Conservation (phyloP, 2,113 vertebrate genomes). For the Onychostoma macrolepis region DNA sequence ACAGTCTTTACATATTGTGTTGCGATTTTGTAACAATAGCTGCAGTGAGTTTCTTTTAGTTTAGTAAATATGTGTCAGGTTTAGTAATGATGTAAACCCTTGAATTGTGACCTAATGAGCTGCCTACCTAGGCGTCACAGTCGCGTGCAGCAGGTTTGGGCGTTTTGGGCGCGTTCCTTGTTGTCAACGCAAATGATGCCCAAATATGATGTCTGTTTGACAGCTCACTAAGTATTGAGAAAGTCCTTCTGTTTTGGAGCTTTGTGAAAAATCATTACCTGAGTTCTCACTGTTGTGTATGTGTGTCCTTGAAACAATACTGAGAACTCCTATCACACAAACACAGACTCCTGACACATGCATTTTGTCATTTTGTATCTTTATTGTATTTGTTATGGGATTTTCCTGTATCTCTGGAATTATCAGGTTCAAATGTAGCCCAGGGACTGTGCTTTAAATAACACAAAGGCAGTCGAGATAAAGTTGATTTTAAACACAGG, state of each 20-base stretch:
- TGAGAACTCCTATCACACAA: neutral
- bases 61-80: neutral
- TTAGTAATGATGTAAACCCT: neutral
- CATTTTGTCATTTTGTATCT: neutral
- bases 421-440: neutral
- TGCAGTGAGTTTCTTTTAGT: neutral
- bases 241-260: neutral
- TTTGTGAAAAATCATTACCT: neutral
- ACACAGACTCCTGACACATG: neutral
- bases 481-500: conserved; percentile 1
- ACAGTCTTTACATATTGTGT: neutral
- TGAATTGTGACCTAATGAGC: neutral
- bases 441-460: neutral
- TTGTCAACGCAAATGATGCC: conserved; percentile 3
- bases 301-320: conserved; percentile 6
- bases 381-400: neutral
- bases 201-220: neutral
- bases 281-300: neutral
- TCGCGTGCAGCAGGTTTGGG: conserved; percentile 18
- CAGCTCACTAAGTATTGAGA: neutral
- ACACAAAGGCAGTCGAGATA: neutral
- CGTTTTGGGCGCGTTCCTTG: conserved; percentile 4
- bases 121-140: conserved; percentile 1
- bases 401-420: neutral
- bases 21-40: neutral